Evolutionary conservation across 1,140 invertebrate species (phyloP).

Genomic region (Pogonognathellus flavescens): DNA sequence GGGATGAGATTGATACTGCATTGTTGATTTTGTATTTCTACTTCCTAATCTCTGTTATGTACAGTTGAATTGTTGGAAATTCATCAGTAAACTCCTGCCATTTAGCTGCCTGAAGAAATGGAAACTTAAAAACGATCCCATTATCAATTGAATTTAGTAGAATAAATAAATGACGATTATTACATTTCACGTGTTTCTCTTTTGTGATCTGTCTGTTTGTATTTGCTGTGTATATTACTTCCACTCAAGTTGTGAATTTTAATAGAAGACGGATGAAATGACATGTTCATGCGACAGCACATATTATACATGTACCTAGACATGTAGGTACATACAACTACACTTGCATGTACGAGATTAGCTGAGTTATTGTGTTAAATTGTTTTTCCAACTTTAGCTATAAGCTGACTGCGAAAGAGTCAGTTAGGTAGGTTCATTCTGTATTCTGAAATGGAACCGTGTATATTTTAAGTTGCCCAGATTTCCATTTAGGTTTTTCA

Average conservation of each 20-base stretch:
- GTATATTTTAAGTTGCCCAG: too few relatives aligned
- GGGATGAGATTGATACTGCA: too few relatives aligned
- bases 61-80: not conserved
- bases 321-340: not conserved
- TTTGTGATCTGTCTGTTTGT: not conserved
- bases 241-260: conserved; percentile 27
- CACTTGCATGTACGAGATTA: not conserved
- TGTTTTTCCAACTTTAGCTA: too few relatives aligned
- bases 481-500: not conserved
- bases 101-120: conserved; percentile 42
- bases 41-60: too few relatives aligned
- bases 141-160: not conserved
- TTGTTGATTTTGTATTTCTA: too few relatives aligned
- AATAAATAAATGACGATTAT: not conserved
- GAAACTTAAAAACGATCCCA: not conserved
- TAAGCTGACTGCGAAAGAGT: too few relatives aligned
- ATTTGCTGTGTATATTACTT: conserved; percentile 34
- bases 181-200: not conserved
- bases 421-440: too few relatives aligned
- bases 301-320: not conserved
- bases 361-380: too few relatives aligned
- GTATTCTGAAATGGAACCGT: too few relatives aligned
- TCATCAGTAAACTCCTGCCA: not conserved
- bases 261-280: conserved; percentile 31
- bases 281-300: not conserved